These are phyloP conservation scores for Lordiphosa stackelbergi DNA, from an alignment of 1,140 invertebrate genomes.

Conservation along the genomic window DNA sequence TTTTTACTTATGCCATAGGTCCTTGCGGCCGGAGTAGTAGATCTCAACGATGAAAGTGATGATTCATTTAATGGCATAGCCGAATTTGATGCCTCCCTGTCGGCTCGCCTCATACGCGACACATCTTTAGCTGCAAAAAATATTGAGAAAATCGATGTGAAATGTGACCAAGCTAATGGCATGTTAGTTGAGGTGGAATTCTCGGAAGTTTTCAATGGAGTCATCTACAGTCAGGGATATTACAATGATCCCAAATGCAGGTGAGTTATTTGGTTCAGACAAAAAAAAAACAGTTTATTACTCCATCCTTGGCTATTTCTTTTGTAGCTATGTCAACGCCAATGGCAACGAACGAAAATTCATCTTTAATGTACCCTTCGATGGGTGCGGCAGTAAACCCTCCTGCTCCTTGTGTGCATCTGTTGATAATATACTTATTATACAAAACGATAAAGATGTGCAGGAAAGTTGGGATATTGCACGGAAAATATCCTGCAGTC, in stretches of 20 bases:
- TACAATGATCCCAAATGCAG: slow-evolving; percentile 83
- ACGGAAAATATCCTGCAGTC: slow-evolving; percentile 81
- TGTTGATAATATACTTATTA: slow-evolving; percentile 82
- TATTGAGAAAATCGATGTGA: slow-evolving; percentile 81
- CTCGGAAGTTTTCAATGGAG: slow-evolving; percentile 82
- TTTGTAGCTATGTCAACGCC: slow-evolving; percentile 80
- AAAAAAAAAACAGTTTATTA: background rate
- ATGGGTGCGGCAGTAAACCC: slow-evolving; percentile 81
- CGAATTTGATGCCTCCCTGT: slow-evolving; percentile 33
- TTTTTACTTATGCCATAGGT: slow-evolving; percentile 39
- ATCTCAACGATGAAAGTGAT: slow-evolving; percentile 2
- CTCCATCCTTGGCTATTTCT: background rate
- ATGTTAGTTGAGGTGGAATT: slow-evolving; percentile 84
- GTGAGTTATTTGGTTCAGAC: slow-evolving; percentile 60
- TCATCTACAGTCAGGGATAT: slow-evolving; percentile 85
- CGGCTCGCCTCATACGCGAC: slow-evolving; percentile 40
- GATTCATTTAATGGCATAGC: slow-evolving; percentile 7
- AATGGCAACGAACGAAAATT: slow-evolving; percentile 79
- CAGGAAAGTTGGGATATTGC: slow-evolving; percentile 82
- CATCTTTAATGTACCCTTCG: slow-evolving; percentile 81
- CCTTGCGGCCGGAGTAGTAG: slow-evolving; percentile 31
- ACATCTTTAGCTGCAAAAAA: slow-evolving; percentile 58
- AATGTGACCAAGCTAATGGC: slow-evolving; percentile 79
- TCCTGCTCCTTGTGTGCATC: slow-evolving; percentile 80
- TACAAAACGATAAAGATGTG: slow-evolving; percentile 82